Conservation (phyloP, 2,113 vertebrate genomes). For the Podarcis cretensis region DNA sequence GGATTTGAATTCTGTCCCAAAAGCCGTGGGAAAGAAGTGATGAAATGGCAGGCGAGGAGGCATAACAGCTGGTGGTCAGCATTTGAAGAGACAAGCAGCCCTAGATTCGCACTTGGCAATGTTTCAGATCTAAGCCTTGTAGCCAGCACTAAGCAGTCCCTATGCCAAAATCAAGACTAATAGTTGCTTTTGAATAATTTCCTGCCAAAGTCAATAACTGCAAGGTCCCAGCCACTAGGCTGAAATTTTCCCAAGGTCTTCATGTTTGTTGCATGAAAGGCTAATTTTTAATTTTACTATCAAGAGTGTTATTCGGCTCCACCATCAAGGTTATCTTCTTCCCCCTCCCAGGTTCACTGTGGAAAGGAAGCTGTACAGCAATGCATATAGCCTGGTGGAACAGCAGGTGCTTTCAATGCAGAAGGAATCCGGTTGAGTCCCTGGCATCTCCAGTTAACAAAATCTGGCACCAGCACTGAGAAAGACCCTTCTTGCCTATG, state of each 20-base stretch:
- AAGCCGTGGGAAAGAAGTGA: neutral
- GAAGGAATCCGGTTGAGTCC: neutral
- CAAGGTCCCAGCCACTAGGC: neutral
- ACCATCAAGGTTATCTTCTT: neutral
- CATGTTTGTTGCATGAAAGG: neutral
- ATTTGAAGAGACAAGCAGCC: neutral
- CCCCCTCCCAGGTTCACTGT: neutral
- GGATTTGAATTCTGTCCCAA: neutral
- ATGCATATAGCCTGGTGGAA: too few relatives aligned
- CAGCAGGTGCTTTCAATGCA: neutral
- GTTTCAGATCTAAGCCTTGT: neutral
- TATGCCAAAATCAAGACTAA: neutral
- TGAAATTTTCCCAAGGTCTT: neutral
- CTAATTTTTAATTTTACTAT: constrained; percentile 29
- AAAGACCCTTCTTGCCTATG: neutral
- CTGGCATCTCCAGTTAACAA: neutral
- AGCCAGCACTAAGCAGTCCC: neutral
- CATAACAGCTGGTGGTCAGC: neutral
- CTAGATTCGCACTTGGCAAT: neutral
- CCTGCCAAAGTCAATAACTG: constrained; percentile 21
- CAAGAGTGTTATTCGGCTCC: neutral
- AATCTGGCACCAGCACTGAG: neutral
- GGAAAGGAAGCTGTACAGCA: neutral
- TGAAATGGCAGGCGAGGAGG: neutral
- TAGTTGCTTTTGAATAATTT: neutral